Conservation (phyloP, 2,113 vertebrate genomes). For the Oreocharis arfaki region DNA sequence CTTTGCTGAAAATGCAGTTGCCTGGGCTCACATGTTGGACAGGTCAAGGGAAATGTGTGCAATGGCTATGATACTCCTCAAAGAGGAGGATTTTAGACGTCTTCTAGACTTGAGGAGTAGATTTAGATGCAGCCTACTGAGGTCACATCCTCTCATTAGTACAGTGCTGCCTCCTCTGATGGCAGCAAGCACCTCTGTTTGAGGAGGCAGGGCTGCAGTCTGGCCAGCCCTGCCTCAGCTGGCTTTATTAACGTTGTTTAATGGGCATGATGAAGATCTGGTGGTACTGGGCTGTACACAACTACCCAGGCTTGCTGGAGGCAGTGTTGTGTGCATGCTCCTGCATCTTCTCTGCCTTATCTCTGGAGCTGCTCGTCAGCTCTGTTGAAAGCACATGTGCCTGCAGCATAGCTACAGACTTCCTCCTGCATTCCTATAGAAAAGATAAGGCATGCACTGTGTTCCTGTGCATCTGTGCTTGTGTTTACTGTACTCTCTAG, state of each 20-base stretch:
- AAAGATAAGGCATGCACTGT: background rate
- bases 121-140: background rate
- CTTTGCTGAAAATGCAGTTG: background rate
- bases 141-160: background rate
- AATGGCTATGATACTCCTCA: background rate
- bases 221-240: accelerated
- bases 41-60: background rate
- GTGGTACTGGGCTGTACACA: background rate
- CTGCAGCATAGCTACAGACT: background rate
- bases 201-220: background rate
- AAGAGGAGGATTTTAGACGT: background rate
- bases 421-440: background rate
- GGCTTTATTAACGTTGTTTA: accelerated
- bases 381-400: background rate
- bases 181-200: background rate
- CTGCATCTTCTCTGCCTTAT: background rate
- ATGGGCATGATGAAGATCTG: accelerated
- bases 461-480: background rate
- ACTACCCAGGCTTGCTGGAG: background rate
- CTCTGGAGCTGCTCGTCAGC: background rate
- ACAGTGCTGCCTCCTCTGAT: background rate
- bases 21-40: background rate
- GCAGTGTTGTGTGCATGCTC: background rate
- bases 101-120: background rate
- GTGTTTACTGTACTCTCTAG: background rate